Evolutionary conservation across 1,140 invertebrate species (phyloP).

Genomic region (Watersipora subatra): DNA sequence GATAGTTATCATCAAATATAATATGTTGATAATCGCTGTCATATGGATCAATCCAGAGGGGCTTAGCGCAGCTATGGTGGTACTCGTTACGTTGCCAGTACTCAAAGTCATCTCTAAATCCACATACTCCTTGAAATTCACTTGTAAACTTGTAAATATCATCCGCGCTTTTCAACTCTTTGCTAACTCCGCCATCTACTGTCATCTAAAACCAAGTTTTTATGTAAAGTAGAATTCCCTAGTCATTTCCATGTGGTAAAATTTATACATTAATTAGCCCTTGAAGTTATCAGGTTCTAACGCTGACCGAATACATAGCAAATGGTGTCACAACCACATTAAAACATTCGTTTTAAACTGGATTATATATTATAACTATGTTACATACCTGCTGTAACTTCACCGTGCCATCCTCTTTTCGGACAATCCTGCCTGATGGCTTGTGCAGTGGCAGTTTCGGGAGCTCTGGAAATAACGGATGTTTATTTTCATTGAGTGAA

Average conservation of each 20-base stretch:
- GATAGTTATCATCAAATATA: slow-evolving; percentile 36
- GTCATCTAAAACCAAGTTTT: slow-evolving; percentile 12
- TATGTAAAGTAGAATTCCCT: too few relatives aligned
- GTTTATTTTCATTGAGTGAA: slow-evolving; percentile 21
- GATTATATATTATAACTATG: too few relatives aligned
- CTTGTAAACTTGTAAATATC: slow-evolving; percentile 27
- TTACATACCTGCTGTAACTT: too few relatives aligned
- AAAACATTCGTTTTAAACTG: too few relatives aligned
- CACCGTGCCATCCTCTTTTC: too few relatives aligned
- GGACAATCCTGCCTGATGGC: slow-evolving; percentile 15
- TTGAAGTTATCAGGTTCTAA: too few relatives aligned
- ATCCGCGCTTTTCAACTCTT: slow-evolving; percentile 13
- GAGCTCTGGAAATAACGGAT: slow-evolving; percentile 22
- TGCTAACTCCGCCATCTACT: slow-evolving; percentile 1
- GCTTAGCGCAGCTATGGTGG: slow-evolving; percentile 24
- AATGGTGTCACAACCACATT: too few relatives aligned
- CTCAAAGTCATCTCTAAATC: slow-evolving; percentile 29
- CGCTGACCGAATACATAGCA: too few relatives aligned
- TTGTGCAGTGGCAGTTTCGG: slow-evolving; percentile 10
- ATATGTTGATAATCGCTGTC: slow-evolving; percentile 29
- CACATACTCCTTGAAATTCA: slow-evolving; percentile 20
- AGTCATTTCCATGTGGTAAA: too few relatives aligned
- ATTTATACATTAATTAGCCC: too few relatives aligned
- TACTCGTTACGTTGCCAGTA: slow-evolving; percentile 29
- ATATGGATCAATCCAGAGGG: slow-evolving; percentile 27